These are phyloP conservation scores for Petrocephalus schoutedeni DNA, from an alignment of 2,797 vertebrate species.

Conservation along the genomic window DNA sequence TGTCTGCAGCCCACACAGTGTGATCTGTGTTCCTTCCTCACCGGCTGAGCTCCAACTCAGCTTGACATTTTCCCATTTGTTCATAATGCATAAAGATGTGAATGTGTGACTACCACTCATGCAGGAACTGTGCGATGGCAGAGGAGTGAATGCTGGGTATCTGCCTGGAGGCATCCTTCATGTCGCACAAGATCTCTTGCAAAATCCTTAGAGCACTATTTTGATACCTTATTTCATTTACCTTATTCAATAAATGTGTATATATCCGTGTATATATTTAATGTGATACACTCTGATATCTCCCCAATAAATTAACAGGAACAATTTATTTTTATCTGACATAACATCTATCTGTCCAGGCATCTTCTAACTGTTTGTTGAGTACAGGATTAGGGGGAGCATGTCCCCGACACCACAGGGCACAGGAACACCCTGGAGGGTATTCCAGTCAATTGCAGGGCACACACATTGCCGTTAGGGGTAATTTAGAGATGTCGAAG, in stretches of 20 bases:
- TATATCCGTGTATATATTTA: background rate
- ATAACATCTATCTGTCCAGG: background rate
- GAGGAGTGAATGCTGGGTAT: background rate
- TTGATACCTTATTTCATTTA: background rate
- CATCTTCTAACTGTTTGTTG: background rate
- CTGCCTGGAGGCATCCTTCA: background rate
- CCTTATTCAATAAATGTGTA: background rate
- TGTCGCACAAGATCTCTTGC: background rate
- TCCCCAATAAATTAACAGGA: background rate
- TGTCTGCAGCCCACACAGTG: background rate
- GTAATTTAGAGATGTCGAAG: background rate
- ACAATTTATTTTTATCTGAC: background rate
- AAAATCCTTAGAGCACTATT: background rate
- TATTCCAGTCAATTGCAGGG: background rate
- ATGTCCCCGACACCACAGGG: background rate
- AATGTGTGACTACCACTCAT: background rate
- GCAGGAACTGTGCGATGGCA: background rate
- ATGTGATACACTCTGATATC: background rate
- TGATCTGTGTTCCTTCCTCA: constrained; percentile 1
- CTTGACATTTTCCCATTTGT: background rate
- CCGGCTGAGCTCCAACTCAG: background rate
- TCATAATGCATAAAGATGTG: background rate
- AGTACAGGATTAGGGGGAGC: background rate
- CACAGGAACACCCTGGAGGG: background rate
- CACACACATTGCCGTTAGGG: background rate